Conservation (phyloP, 2,113 vertebrate genomes). For the Percopsis transmontana region DNA sequence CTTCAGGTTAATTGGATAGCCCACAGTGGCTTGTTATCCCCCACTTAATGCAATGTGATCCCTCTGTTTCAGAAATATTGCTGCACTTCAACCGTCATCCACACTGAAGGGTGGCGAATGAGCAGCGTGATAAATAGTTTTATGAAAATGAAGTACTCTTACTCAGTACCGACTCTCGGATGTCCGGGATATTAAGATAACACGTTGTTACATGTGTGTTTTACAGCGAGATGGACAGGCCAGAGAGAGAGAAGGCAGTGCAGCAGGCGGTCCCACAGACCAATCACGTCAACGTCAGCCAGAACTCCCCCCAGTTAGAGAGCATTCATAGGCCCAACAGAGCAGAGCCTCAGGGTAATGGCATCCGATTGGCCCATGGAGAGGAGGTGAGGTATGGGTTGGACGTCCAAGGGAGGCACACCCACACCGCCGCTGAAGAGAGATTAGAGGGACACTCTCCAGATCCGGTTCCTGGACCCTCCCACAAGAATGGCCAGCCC, state of each 20-base stretch:
- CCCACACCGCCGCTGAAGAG: constrained; percentile 59
- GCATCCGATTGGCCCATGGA: constrained; percentile 69
- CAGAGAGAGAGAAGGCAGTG: constrained; percentile 80
- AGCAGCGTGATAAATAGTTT: background rate
- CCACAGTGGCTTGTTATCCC: constrained; percentile 15
- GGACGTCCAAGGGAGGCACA: constrained; percentile 80
- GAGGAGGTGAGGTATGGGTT: constrained; percentile 75
- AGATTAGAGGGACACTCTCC: constrained; percentile 81
- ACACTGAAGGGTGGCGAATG: background rate
- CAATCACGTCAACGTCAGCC: constrained; percentile 83
- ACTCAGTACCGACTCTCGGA: background rate
- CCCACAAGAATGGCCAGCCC: constrained; percentile 82
- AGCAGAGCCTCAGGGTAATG: constrained; percentile 70
- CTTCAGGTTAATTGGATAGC: constrained; percentile 31
- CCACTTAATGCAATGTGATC: constrained; percentile 16
- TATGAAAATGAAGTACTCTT: background rate
- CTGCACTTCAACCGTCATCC: constrained; percentile 7
- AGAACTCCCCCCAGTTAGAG: constrained; percentile 75
- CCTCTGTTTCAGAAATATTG: constrained; percentile 17
- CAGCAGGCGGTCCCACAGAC: constrained; percentile 84
- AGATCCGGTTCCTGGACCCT: constrained; percentile 70
- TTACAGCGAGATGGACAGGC: constrained; percentile 84
- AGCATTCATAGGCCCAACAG: constrained; percentile 68
- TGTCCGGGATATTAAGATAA: background rate
- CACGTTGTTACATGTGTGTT: background rate